A percentile compares a stretch with the other conserved stretches of the same genome.
Evolutionary conservation across 2,797 vertebrate genomes (phyloP).

Genomic region (Apogon hyalosoma): DNA sequence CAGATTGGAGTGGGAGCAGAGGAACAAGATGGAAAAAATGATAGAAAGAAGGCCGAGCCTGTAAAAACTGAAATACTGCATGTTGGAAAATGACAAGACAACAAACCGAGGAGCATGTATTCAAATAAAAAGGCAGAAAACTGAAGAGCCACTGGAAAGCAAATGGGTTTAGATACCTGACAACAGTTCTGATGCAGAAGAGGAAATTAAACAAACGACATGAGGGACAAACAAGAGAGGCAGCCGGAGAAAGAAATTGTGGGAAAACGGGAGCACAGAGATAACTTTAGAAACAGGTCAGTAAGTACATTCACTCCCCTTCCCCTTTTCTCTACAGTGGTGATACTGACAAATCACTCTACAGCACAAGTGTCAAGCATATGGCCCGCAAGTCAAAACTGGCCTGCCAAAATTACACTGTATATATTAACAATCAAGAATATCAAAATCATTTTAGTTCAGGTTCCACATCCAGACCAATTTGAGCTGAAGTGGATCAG

Average conservation of each 20-base stretch:
- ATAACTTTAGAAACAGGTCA: slow-evolving; percentile 74
- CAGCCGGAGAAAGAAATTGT: slow-evolving; percentile 35
- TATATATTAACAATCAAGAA: too few species aligned
- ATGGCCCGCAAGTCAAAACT: too few species aligned
- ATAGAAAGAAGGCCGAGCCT: slow-evolving; percentile 17
- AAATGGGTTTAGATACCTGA: slow-evolving; percentile 32
- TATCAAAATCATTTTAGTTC: too few species aligned
- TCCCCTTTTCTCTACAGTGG: slow-evolving; percentile 9
- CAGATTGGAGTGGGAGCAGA: slow-evolving; percentile 2
- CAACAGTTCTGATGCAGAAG: slow-evolving; percentile 31
- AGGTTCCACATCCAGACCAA: too few species aligned
- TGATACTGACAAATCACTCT: slow-evolving; percentile 52
- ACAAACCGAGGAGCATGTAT: slow-evolving; percentile 13
- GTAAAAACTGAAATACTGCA: slow-evolving; percentile 29
- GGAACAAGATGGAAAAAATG: slow-evolving; percentile 10
- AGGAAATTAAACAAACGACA: slow-evolving; percentile 52
- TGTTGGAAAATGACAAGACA: slow-evolving; percentile 19
- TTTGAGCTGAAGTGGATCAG: too few species aligned
- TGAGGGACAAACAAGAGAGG: slow-evolving; percentile 27
- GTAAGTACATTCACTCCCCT: slow-evolving; percentile 40
- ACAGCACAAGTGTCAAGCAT: slow-evolving; percentile 4
- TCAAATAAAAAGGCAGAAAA: slow-evolving; percentile 34
- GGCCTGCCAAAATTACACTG: too few species aligned
- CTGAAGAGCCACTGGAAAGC: slow-evolving; percentile 25
- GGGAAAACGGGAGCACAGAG: slow-evolving; percentile 22